Base-by-base conservation (phyloP, 2,113 vertebrate species). In the Perca schrenkii region DNA sequence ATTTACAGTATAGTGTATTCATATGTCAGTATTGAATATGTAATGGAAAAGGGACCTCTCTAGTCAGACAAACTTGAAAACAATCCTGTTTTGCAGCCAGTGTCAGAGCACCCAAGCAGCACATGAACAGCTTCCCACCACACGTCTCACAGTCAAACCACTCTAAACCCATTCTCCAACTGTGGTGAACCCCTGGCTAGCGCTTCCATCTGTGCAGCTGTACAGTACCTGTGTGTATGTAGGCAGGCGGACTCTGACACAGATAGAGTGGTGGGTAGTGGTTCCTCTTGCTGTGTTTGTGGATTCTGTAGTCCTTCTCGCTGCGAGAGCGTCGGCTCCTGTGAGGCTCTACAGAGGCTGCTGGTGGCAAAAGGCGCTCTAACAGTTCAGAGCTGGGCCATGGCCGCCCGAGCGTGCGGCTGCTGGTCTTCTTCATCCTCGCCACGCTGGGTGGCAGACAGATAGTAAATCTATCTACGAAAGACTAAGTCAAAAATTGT, bases 381-480 rank as follows among this genome's bases (percentile, higher is more conserved):
- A 97, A 97, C 92, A 98, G 96, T 91, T 98, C 97, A 43, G 97
- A 96, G 94, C 97, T 98, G 90, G 97, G 97, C 97, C 97, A 98
- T 88, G 96, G 97, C 83, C 96, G 94, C 91, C 96, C 95, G 91
- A 98, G 93, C 82, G 96, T 97, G 88, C 96, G 97, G 89, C 97
- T 97, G 93, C 96, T 95, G 13, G 96, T 97, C 95, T 98, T 98
- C 96, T 98, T 98, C 97, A 98, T 98, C 31, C 34, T 83, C 67
- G 79, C 93, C 94, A 82, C 68, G 22, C 63, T 16, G 21, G 52
- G 17, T 50, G 50, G 53, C 47, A 19, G 49, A 54, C 34, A 54
- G 56, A 60, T n/a, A 10, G 36, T 17, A 57, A 34, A 53, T 63
- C 52, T 64, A 61, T 72, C 16, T 15, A 34, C 62, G 11, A 11